Conservation (phyloP, 2,113 vertebrate species). For the Oceanites oceanicus region DNA sequence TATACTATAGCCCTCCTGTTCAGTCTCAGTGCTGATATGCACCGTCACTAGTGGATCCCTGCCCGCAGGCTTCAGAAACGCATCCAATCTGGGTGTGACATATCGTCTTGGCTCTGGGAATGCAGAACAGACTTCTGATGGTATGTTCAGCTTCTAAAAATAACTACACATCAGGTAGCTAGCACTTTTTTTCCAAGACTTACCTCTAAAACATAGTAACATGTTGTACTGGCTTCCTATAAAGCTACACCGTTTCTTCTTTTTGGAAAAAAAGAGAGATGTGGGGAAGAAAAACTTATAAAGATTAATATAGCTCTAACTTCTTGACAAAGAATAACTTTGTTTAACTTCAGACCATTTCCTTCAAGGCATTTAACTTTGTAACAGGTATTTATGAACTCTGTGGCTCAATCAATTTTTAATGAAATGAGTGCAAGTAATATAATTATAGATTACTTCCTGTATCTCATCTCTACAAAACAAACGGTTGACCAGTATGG, state of each 20-base stretch:
- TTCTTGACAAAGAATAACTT: neutral
- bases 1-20: neutral
- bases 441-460: neutral
- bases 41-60: neutral
- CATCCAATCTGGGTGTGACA: neutral
- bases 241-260: neutral
- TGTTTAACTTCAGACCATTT: neutral
- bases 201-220: neutral
- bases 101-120: neutral
- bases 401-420: neutral
- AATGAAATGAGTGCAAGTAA: neutral
- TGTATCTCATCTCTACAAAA: neutral
- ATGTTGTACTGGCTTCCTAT: neutral
- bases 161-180: constrained; percentile 16
- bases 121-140: neutral
- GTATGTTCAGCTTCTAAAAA: constrained; percentile 31
- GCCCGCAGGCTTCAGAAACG: neutral
- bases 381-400: neutral
- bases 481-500: neutral
- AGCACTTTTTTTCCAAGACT: neutral
- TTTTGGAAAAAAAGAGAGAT: neutral
- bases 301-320: neutral
- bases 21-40: neutral
- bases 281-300: neutral
- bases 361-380: neutral